Evolutionary conservation across 1,140 invertebrate species (phyloP), one percentile per base, ranked within the genome.

Genomic region (Bombus waltoni): DNA sequence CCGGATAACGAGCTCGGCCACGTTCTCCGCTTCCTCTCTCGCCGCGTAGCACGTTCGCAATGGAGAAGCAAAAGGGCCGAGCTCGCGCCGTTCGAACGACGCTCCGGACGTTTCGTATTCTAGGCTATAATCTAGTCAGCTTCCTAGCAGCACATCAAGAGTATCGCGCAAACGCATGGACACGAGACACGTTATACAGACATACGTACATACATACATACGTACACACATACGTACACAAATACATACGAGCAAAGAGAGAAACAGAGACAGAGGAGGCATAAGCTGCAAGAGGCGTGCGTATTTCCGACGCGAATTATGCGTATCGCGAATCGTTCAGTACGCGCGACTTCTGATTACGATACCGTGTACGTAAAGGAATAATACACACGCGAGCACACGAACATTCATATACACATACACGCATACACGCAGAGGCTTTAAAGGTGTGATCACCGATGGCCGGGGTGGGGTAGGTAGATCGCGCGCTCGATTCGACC

Each of bases 101-200:
- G 57, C 71, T 40, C 83, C 88, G 88, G 85, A 87, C 77, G 85
- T 92, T 90, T 93, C 92, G 93, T 93, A 93, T 92, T 90, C 71
- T 92, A 92, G 91, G 87, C 93, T 94, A 93, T 94, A 94, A 94
- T 94, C 94, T 95, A 95, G 94, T 95, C 94, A 95, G 94, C 94
- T 95, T 95, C 92, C 93, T 95, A 95, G 94, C 94, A 95, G 93
- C 94, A 94, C 94, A 91, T 94, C 92, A 93, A 92, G 75, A 87
- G 65, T 86, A 90, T 87, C 89, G 89, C 88, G 89, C 83, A 88
- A 88, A 66, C 59, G 75, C 80, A 77, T 73, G 35, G 32, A 88
- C 76, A 76, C 42, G 35, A 65, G 15, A 74, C 44, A 83, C 42
- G 53, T 53, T n/a, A 72, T 44, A 57, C 59, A 83, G 35, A 87